A percentile compares a stretch with the other conserved stretches of the same genome.
Conservation (phyloP, 1,140 invertebrate species). For the Oncopodura yosiiana region DNA sequence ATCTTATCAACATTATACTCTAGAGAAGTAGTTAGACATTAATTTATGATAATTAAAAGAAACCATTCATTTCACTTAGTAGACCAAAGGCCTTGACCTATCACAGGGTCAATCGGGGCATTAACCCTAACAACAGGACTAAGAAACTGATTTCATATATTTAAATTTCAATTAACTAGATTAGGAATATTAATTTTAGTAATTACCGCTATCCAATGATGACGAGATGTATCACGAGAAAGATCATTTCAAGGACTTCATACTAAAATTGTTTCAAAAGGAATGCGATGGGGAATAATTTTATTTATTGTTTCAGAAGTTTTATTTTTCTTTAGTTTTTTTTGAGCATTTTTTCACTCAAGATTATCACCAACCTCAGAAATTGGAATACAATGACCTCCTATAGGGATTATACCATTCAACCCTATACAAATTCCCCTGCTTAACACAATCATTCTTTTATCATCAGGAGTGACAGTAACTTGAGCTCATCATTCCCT, state of each 20-base stretch:
- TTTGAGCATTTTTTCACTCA: slow-evolving; percentile 56
- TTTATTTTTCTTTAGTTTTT: slow-evolving; percentile 53
- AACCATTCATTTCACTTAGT: slow-evolving; percentile 36
- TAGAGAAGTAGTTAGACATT: slow-evolving; percentile 42
- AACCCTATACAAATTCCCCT: slow-evolving; percentile 49
- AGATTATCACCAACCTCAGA: slow-evolving; percentile 50
- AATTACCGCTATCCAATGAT: slow-evolving; percentile 51
- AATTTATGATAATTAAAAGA: slow-evolving; percentile 31
- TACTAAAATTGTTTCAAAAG: slow-evolving; percentile 40
- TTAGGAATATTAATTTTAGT: slow-evolving; percentile 42
- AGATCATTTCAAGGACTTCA: slow-evolving; percentile 44
- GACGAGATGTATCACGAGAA: slow-evolving; percentile 45
- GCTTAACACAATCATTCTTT: slow-evolving; percentile 42
- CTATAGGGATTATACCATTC: slow-evolving; percentile 48
- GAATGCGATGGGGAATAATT: slow-evolving; percentile 50
- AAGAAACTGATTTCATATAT: slow-evolving; percentile 46
- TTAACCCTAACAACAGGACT: slow-evolving; percentile 41
- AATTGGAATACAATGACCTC: slow-evolving; percentile 50
- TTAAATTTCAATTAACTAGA: slow-evolving; percentile 41
- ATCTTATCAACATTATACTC: slow-evolving; percentile 45
- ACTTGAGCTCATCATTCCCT: slow-evolving; percentile 46
- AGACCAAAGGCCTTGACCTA: slow-evolving; percentile 46
- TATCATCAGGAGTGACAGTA: slow-evolving; percentile 41
- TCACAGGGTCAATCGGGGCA: slow-evolving; percentile 42
- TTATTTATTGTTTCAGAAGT: slow-evolving; percentile 55